phyloP scores from a whole-genome alignment of 2,888 invertebrate genomes.

The Urechis unicinctus region DNA sequence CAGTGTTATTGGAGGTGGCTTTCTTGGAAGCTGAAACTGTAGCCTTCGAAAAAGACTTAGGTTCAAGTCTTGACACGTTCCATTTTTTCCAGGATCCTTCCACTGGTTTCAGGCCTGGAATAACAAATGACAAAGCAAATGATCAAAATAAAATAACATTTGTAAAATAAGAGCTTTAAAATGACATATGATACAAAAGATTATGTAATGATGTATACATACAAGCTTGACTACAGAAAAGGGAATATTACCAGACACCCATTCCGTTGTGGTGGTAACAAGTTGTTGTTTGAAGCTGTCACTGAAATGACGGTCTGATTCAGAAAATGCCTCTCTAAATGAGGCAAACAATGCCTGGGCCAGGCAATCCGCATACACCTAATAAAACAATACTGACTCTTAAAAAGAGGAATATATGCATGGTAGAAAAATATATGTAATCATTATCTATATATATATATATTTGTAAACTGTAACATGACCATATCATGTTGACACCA shows the following conservation, averaged over 20 bases:
- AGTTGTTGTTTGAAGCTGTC: constrained; percentile 41
- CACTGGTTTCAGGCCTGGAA: constrained; percentile 36
- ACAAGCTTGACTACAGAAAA: background rate
- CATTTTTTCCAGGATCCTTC: constrained; percentile 35
- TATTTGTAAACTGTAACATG: too few species aligned
- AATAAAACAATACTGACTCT: background rate
- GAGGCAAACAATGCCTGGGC: constrained; percentile 39
- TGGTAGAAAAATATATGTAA: constrained; percentile 1
- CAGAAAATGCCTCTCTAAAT: constrained; percentile 43
- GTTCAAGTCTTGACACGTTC: constrained; percentile 28
- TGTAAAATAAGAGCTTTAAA: background rate
- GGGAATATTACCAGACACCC: constrained; percentile 37
- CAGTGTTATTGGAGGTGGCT: too few species aligned
- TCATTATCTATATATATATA: background rate
- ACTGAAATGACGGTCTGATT: constrained; percentile 37
- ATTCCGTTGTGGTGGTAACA: constrained; percentile 33
- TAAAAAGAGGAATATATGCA: background rate
- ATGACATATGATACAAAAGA: background rate
- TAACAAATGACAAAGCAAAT: background rate
- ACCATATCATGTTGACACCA: too few species aligned
- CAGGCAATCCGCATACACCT: constrained; percentile 45
- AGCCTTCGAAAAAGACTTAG: background rate
- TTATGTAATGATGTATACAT: background rate
- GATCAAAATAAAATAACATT: too few species aligned
- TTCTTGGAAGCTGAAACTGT: too few species aligned